Percentiles rank a stretch among this genome's conserved stretches.
phyloP scores from a whole-genome alignment of 2,888 invertebrate genomes.

The Cyrtodaria siliqua region DNA sequence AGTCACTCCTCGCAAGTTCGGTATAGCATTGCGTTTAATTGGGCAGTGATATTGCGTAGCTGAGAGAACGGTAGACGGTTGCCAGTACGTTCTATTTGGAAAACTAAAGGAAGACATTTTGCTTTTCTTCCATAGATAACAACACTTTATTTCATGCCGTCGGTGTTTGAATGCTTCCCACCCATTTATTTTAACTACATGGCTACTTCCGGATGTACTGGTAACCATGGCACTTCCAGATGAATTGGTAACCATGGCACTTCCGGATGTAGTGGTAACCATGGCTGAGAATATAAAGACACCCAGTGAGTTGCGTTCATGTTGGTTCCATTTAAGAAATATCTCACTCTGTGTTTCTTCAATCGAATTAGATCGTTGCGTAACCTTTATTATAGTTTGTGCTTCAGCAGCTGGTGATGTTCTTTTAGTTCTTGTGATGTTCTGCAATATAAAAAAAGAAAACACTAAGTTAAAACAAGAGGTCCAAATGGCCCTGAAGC shows the following conservation, averaged over 20 bases:
- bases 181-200: constrained; percentile 24
- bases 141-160: constrained; percentile 21
- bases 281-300: constrained; percentile 26
- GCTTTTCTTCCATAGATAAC: constrained; percentile 22
- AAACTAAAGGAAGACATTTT: constrained; percentile 6
- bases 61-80: constrained; percentile 11
- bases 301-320: constrained; percentile 3
- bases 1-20: constrained; percentile 24
- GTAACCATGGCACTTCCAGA: too few species aligned
- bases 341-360: neutral
- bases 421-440: too few species aligned
- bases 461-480: too few species aligned
- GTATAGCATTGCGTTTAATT: constrained; percentile 16
- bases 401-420: too few species aligned
- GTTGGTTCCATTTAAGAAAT: constrained; percentile 22
- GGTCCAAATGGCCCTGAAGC: too few species aligned
- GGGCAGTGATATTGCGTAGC: constrained; percentile 43
- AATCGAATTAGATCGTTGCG: too few species aligned
- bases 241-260: constrained; percentile 20
- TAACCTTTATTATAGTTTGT: too few species aligned
- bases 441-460: too few species aligned
- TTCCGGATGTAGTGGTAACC: constrained; percentile 6
- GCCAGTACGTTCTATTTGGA: constrained; percentile 12
- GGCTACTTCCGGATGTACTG: constrained; percentile 1
- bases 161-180: constrained; percentile 38